phyloP scores from a whole-genome alignment of 2,113 vertebrate species.

The Arvicanthis niloticus region DNA sequence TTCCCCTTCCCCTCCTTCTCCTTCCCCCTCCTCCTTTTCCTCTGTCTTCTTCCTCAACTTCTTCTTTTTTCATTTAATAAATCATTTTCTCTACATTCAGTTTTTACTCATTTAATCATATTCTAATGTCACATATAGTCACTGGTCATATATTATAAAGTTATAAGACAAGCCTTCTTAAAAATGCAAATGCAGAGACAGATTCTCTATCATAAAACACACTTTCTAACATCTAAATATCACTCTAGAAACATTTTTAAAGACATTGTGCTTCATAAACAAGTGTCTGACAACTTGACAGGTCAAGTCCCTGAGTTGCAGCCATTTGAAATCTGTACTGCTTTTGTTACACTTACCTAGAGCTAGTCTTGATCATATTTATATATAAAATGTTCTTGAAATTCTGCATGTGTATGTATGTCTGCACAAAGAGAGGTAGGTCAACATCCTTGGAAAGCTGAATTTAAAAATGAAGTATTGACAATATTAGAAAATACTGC shows the following conservation, averaged over 20 bases:
- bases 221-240: background rate
- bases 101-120: background rate
- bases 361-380: background rate
- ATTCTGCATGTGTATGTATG: background rate
- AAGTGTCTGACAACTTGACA: background rate
- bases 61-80: background rate
- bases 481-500: background rate
- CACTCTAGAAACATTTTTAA: background rate
- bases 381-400: background rate
- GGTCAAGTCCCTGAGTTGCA: constrained; percentile 10
- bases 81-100: background rate
- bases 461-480: background rate
- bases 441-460: constrained; percentile 10
- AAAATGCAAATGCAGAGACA: background rate
- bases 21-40: no score
- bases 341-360: constrained; percentile 54
- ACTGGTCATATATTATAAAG: background rate
- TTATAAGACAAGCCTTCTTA: background rate
- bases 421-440: background rate
- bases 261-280: background rate
- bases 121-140: background rate
- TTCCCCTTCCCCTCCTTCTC: background rate
- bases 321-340: constrained; percentile 24
- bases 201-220: background rate
- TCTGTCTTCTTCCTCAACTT: no score